These are phyloP conservation scores for Acanthoscelides obtectus DNA, from an alignment of 2,888 invertebrate species.

Conservation along the genomic window DNA sequence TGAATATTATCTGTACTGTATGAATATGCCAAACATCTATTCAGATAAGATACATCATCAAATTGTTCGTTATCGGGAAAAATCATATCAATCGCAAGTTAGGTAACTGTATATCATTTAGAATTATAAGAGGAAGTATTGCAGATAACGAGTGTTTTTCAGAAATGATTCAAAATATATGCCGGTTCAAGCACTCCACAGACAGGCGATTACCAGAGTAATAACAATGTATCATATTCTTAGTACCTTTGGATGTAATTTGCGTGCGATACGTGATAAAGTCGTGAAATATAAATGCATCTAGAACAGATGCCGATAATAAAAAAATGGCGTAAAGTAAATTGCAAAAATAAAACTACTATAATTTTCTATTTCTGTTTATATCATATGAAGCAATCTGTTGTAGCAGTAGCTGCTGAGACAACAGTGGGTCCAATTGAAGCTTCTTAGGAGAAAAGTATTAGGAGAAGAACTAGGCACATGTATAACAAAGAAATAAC, in stretches of 20 bases:
- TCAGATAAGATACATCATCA: not conserved
- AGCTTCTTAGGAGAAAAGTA: too few species aligned
- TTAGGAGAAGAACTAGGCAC: too few species aligned
- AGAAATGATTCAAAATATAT: not conserved
- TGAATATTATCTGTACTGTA: not conserved
- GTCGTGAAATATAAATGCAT: not conserved
- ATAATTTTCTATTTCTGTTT: too few species aligned
- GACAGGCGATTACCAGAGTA: not conserved
- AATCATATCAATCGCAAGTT: not conserved
- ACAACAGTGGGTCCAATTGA: too few species aligned
- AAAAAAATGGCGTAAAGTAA: too few species aligned
- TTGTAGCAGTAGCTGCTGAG: too few species aligned
- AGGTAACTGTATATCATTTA: not conserved
- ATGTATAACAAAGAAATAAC: too few species aligned
- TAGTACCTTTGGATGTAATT: not conserved
- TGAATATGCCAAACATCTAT: not conserved
- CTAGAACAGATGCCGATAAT: too few species aligned
- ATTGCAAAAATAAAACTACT: too few species aligned
- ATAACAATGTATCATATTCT: not conserved
- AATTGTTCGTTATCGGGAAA: not conserved
- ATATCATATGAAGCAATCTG: too few species aligned
- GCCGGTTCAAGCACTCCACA: not conserved
- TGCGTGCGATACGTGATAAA: not conserved
- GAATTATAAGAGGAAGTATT: not conserved
- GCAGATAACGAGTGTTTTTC: not conserved